phyloP scores from a whole-genome alignment of 1,140 invertebrate species.

The Heliothis subflexa region DNA sequence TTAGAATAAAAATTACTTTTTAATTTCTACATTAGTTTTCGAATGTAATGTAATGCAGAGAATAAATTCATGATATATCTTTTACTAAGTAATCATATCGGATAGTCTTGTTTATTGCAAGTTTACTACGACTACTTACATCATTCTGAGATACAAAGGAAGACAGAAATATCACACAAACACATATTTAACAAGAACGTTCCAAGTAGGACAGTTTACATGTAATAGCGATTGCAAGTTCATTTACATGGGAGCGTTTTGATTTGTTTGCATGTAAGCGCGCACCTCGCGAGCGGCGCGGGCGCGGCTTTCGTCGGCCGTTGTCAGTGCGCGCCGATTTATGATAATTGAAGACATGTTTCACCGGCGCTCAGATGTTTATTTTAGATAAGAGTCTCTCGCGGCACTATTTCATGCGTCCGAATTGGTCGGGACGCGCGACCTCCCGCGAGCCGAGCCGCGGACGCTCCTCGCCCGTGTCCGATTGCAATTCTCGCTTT shows the following conservation, averaged over 20 bases:
- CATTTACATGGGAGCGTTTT: constrained; percentile 43
- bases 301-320: constrained; percentile 78
- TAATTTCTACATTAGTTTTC: too few relatives aligned
- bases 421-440: constrained; percentile 77
- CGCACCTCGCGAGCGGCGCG: constrained; percentile 2
- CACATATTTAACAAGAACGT: neutral
- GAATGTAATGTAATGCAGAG: too few relatives aligned
- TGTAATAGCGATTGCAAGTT: constrained; percentile 32
- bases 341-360: constrained; percentile 86
- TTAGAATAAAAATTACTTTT: too few relatives aligned
- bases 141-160: neutral
- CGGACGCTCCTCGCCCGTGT: constrained; percentile 59
- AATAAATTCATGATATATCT: too few relatives aligned
- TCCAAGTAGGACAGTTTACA: constrained; percentile 17
- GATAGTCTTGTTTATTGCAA: too few relatives aligned
- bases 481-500: constrained; percentile 76
- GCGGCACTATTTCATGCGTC: constrained; percentile 83
- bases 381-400: constrained; percentile 83
- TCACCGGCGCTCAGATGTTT: constrained; percentile 84
- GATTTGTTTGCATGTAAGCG: constrained; percentile 34
- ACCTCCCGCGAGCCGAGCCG: constrained; percentile 74
- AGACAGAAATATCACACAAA: neutral
- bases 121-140: neutral
- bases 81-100: too few relatives aligned
- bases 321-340: constrained; percentile 82